These are phyloP conservation scores for Avahi laniger DNA, from an alignment of 2,797 vertebrate genomes.

Conservation along the genomic window DNA sequence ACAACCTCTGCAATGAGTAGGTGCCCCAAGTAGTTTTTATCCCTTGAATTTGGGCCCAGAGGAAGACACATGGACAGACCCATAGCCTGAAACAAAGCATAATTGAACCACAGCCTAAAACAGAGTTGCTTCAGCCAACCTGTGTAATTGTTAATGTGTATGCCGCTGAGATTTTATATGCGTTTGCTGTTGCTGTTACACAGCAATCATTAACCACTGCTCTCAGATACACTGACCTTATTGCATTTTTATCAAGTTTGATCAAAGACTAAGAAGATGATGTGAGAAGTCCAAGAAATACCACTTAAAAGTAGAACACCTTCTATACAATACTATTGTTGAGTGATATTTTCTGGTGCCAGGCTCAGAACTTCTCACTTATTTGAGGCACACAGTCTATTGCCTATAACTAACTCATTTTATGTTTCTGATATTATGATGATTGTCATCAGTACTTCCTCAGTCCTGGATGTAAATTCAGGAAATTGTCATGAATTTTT, in stretches of 20 bases:
- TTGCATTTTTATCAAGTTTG: background rate
- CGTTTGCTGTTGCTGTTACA: background rate
- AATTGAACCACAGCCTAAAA: background rate
- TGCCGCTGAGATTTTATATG: background rate
- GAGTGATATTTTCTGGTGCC: background rate
- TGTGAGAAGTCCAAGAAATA: background rate
- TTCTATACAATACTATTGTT: background rate
- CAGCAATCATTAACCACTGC: background rate
- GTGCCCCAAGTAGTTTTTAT: background rate
- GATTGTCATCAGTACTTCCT: background rate
- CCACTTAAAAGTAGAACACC: background rate
- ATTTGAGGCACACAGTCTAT: background rate
- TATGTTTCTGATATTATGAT: background rate
- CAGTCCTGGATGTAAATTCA: background rate
- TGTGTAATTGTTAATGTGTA: background rate
- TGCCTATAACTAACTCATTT: background rate
- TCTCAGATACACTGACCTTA: background rate
- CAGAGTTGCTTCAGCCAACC: background rate
- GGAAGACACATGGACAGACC: background rate
- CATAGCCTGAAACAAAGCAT: background rate
- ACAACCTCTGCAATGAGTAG: background rate
- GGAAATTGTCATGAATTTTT: background rate
- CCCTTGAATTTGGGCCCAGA: background rate
- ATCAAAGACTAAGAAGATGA: background rate
- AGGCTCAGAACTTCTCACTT: background rate